Evolutionary conservation across 2,113 vertebrate species (phyloP), one percentile per base, ranked within the genome.

Genomic region (Myrmecophaga tridactyla): DNA sequence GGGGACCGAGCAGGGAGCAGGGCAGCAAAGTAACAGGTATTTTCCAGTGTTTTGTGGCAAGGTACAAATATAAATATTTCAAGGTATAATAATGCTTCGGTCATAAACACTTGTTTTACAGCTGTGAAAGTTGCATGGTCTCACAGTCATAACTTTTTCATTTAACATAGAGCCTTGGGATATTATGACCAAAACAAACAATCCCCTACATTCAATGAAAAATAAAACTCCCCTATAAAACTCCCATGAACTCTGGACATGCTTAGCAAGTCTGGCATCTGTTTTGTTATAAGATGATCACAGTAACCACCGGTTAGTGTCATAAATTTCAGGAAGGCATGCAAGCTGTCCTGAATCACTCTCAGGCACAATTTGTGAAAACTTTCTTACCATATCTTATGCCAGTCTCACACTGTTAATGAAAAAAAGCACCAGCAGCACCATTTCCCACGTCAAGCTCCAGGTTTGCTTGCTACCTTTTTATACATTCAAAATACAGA

Each of bases 101-200:
- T 56, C 65, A 87, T 81, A 93, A 93, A 73, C 21, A 83, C 17
- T 29, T 86, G 20, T 7, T 89, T 94, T 58, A 80, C 7, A 92
- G 46, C 23, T 34, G 14, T 46, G 21, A 75, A 83, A 56, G 56
- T 2, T 41, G 18, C 51, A 89, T 4, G 10, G 63, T 34, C 69
- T 95, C 75, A 93, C n/a, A 14, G 65, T 34, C 18, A 3, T 75
- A 58, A 91, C 21, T 3, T 83, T 92, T 93, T 62, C 70, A 87
- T 46, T 51, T 96, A 73, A 94, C 46, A 92, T 36, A 92, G 1
- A 84, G 43, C 63, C 86, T 92, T 31, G 25, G 6, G 80, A 43
- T 48, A 58, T 76, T 63, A 95, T 34, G 4, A 2, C 20, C 65
- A 91, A 75, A 97, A 65, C 46, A 89, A 98, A 96, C 23, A 92